These are phyloP conservation scores for Setipinna tenuifilis DNA, from an alignment of 2,797 vertebrate species.

Conservation along the genomic window DNA sequence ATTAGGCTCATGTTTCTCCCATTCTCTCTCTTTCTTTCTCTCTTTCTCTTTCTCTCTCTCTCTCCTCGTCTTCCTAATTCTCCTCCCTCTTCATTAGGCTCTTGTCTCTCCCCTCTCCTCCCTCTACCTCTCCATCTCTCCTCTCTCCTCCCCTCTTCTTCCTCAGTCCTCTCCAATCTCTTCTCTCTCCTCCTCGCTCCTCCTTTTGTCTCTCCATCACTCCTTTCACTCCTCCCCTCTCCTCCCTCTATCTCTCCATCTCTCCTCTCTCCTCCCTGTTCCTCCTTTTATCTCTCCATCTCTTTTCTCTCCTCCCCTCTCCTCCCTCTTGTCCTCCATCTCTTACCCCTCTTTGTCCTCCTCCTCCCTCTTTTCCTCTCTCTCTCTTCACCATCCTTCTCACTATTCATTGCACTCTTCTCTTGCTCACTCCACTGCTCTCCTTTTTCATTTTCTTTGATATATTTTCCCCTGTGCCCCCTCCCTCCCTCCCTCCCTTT, in stretches of 20 bases:
- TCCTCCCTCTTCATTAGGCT: conserved; percentile 30
- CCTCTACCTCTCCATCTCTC: too few species aligned
- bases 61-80: background rate
- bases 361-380: conserved; percentile 34
- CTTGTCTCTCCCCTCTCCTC: background rate
- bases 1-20: too few species aligned
- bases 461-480: background rate
- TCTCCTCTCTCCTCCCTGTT: background rate
- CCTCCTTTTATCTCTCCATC: conserved; percentile 27
- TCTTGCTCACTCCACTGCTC: background rate
- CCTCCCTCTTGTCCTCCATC: background rate
- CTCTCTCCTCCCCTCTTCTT: background rate
- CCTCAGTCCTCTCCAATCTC: too few species aligned
- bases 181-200: too few species aligned
- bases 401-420: background rate
- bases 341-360: conserved; percentile 24
- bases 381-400: background rate
- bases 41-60: background rate
- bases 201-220: too few species aligned
- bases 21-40: background rate
- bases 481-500: background rate
- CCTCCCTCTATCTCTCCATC: too few species aligned
- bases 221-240: background rate
- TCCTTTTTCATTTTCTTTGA: background rate
- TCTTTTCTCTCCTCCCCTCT: background rate